Evolutionary conservation across 2,888 invertebrate species (phyloP).

Genomic region (Galerucella calmariensis): DNA sequence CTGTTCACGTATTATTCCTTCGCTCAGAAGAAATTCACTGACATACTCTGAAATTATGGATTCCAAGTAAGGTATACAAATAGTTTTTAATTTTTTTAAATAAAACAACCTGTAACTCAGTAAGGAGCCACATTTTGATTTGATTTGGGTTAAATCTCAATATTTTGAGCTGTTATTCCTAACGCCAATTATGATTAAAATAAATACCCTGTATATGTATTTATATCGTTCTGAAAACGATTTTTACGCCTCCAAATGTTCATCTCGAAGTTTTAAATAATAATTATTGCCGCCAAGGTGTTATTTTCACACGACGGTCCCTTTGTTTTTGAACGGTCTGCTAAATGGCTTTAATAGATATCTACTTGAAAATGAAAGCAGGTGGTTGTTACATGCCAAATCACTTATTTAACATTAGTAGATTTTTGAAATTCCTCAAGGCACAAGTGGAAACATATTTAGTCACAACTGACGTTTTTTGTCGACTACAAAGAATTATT

Average conservation of each 20-base stretch:
- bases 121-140: too few species aligned
- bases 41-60: too few species aligned
- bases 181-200: neutral
- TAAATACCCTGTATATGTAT: neutral
- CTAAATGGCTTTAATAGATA: constrained; percentile 26
- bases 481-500: neutral
- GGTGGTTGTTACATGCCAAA: constrained; percentile 34
- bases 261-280: neutral
- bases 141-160: too few species aligned
- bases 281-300: constrained; percentile 10
- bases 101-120: too few species aligned
- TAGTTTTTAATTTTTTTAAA: too few species aligned
- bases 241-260: neutral
- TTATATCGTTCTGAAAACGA: neutral
- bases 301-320: constrained; percentile 16
- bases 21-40: too few species aligned
- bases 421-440: constrained; percentile 41
- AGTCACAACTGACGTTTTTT: constrained; percentile 1
- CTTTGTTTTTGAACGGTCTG: constrained; percentile 33
- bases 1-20: too few species aligned
- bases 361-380: constrained; percentile 20
- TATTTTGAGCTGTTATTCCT: too few species aligned
- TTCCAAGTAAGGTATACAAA: too few species aligned
- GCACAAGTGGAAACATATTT: constrained; percentile 46
- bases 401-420: constrained; percentile 36